phyloP scores from a whole-genome alignment of 2,113 vertebrate species.

The Urocitellus parryii region DNA sequence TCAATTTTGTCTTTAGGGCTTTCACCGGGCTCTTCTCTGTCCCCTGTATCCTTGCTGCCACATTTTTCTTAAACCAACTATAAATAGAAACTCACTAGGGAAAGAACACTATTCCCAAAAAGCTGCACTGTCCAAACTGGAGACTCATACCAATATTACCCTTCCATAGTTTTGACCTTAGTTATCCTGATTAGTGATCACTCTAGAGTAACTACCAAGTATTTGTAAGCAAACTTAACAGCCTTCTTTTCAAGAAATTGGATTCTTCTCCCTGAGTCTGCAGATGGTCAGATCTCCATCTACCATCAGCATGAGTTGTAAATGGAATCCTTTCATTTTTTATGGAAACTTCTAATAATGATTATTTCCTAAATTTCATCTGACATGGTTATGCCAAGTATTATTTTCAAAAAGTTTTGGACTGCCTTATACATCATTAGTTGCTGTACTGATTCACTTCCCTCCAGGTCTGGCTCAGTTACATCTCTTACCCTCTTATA shows the following conservation, averaged over 20 bases:
- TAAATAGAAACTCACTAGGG: not conserved
- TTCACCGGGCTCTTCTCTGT: not conserved
- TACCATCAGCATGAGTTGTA: not conserved
- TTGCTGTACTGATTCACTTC: not conserved
- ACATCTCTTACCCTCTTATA: not conserved
- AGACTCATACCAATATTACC: not conserved
- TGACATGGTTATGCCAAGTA: not conserved
- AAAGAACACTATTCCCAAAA: not conserved
- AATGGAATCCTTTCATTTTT: not conserved
- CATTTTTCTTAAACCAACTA: not conserved
- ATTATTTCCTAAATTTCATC: not conserved
- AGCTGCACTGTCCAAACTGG: fast-evolving
- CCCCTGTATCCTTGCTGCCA: not conserved
- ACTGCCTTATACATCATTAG: not conserved
- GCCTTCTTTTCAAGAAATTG: not conserved
- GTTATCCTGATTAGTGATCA: not conserved
- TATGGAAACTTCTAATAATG: not conserved
- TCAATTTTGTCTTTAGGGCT: not conserved
- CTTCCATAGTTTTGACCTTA: not conserved
- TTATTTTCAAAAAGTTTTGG: not conserved
- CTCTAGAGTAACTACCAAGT: not conserved
- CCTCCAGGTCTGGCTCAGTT: not conserved
- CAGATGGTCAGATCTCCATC: not conserved
- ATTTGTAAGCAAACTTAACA: not conserved
- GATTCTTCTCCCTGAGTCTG: not conserved